A percentile compares a stretch with the other conserved stretches of the same genome.
Conservation (phyloP, 2,888 invertebrate genomes). For the Eledona agricola region DNA sequence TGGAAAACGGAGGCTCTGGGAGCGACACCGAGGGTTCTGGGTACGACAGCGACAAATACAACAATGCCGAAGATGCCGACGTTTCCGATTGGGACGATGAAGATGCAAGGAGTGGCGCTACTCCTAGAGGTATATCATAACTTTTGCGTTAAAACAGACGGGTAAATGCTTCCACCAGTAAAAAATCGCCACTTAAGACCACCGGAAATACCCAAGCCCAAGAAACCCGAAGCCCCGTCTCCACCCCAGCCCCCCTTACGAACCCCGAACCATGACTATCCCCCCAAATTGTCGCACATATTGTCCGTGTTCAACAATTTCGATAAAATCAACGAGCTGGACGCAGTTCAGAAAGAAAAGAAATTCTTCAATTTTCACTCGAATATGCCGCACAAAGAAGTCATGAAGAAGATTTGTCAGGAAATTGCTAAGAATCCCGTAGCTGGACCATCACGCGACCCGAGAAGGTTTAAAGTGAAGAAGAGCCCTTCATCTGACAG, state of each 20-base stretch:
- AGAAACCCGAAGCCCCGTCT: no score
- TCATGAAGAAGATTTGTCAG: conserved; percentile 32
- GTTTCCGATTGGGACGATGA: conserved; percentile 48
- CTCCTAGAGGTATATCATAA: conserved; percentile 24
- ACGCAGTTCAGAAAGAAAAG: conserved; percentile 41
- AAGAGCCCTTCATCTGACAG: conserved; percentile 38
- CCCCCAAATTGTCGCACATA: conserved; percentile 24
- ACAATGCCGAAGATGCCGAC: conserved; percentile 37
- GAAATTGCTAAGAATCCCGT: conserved; percentile 35
- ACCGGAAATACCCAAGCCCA: no score
- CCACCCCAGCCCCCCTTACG: no score
- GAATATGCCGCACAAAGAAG: conserved; percentile 26
- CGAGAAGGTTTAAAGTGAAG: conserved; percentile 44
- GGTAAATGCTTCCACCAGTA: conserved; percentile 56
- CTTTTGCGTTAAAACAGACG: no score
- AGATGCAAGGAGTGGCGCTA: conserved; percentile 8
- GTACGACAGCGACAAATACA: conserved; percentile 39
- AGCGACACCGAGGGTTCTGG: conserved; percentile 43
- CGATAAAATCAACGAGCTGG: conserved; percentile 51
- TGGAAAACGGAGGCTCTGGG: conserved; percentile 46
- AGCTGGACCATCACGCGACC: conserved; percentile 46
- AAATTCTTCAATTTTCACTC: conserved; percentile 24
- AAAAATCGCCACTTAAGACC: conserved; percentile 53
- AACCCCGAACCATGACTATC: conserved; percentile 42
- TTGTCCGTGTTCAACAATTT: conserved; percentile 29